Conservation (phyloP, 1,140 invertebrate species). For the Papilio aristodemus region DNA sequence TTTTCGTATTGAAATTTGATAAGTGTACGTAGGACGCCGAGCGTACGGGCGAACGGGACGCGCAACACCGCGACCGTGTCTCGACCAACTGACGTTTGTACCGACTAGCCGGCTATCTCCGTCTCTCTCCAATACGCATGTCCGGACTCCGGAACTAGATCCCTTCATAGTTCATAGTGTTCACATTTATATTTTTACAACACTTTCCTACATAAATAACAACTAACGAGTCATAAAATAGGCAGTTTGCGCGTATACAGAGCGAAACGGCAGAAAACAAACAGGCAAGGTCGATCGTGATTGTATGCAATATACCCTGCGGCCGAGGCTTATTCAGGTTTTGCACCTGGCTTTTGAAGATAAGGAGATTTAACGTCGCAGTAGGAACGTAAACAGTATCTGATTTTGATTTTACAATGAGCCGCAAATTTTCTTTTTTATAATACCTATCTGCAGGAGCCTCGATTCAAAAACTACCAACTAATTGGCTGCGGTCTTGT, state of each 20-base stretch:
- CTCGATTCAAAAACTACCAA: not conserved
- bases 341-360: conserved; percentile 57
- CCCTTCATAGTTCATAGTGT: conserved; percentile 59
- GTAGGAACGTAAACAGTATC: conserved; percentile 38
- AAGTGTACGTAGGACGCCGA: conserved; percentile 63
- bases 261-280: conserved; percentile 44
- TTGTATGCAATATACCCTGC: conserved; percentile 51
- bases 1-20: conserved; percentile 78
- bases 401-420: conserved; percentile 37
- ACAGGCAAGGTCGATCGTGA: conserved; percentile 58
- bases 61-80: conserved; percentile 56
- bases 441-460: not conserved
- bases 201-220: conserved; percentile 42
- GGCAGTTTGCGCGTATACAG: conserved; percentile 27
- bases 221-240: conserved; percentile 34
- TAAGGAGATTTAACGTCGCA: conserved; percentile 50
- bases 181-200: conserved; percentile 57
- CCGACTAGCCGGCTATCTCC: conserved; percentile 54
- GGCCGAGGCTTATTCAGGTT: conserved; percentile 51
- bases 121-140: conserved; percentile 74
- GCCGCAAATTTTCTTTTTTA: conserved; percentile 27
- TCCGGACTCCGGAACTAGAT: conserved; percentile 68
- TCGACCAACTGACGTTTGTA: conserved; percentile 59
- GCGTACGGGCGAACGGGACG: conserved; percentile 40
- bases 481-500: not conserved